Conservation (phyloP, 1,140 invertebrate genomes). For the Drosophila simulans region DNA sequence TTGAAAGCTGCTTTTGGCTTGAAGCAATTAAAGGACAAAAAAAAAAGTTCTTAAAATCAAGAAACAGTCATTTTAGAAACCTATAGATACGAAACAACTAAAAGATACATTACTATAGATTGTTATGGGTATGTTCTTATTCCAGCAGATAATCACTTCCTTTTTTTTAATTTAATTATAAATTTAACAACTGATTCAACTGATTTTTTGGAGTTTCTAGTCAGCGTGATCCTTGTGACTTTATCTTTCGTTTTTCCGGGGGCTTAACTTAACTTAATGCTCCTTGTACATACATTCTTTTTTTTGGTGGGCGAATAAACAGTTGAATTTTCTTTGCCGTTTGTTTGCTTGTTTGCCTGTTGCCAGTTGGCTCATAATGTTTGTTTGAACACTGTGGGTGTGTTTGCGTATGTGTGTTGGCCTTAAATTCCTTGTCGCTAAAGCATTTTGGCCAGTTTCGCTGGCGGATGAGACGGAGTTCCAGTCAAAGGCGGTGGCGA, state of each 20-base stretch:
- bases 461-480: slow-evolving; percentile 8
- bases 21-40: too few species aligned
- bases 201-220: too few species aligned
- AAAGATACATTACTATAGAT: too few species aligned
- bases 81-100: too few species aligned
- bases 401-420: slow-evolving; percentile 46
- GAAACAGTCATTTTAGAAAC: too few species aligned
- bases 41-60: too few species aligned
- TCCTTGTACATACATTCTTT: background rate
- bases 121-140: too few species aligned
- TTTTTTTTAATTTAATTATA: too few species aligned
- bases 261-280: slow-evolving; percentile 23
- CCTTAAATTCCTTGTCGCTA: slow-evolving; percentile 78
- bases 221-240: background rate
- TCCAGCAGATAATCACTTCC: too few species aligned
- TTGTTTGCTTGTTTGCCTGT: slow-evolving; percentile 41
- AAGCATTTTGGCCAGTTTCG: slow-evolving; percentile 59
- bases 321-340: slow-evolving; percentile 34
- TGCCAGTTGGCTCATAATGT: slow-evolving; percentile 71
- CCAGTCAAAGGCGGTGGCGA: slow-evolving; percentile 74
- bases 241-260: background rate
- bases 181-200: too few species aligned
- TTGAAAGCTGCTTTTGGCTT: too few species aligned
- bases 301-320: slow-evolving; percentile 23
- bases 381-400: slow-evolving; percentile 56